Conservation (phyloP, 2,797 vertebrate genomes). For the Macropus fuliginosus region DNA sequence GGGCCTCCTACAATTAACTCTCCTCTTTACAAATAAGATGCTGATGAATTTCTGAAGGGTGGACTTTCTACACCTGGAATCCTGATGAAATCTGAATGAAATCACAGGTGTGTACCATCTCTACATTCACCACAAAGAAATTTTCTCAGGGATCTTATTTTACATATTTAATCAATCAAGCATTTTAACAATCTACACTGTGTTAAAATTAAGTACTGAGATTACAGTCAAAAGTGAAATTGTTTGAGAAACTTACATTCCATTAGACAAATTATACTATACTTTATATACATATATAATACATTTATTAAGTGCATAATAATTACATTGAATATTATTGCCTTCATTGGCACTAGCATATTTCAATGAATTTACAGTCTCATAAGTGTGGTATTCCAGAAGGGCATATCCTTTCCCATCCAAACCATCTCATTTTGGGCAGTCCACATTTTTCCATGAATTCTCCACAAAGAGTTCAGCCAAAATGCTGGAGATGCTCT, state of each 20-base stretch:
- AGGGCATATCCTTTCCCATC: not conserved
- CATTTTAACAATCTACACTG: not conserved
- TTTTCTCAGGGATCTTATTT: not conserved
- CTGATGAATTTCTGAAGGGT: not conserved
- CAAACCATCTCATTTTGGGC: not conserved
- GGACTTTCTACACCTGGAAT: not conserved
- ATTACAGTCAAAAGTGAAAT: not conserved
- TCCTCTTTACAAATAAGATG: not conserved
- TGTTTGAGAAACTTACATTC: not conserved
- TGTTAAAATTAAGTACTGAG: not conserved
- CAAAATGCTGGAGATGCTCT: not conserved
- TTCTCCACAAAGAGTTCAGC: not conserved
- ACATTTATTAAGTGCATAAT: not conserved
- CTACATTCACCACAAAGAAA: not conserved
- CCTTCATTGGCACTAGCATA: constrained; percentile 49
- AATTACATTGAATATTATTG: not conserved
- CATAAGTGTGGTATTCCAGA: not conserved
- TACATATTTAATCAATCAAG: not conserved
- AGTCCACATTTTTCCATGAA: not conserved
- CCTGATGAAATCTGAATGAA: not conserved
- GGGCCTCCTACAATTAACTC: not conserved
- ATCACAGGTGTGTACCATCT: not conserved
- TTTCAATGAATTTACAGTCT: not conserved
- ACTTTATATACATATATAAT: not conserved
- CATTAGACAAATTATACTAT: not conserved